Evolutionary conservation across 2,797 vertebrate genomes (phyloP), one percentile per base, ranked within the genome.

Genomic region (Acrocephalus scirpaceus): DNA sequence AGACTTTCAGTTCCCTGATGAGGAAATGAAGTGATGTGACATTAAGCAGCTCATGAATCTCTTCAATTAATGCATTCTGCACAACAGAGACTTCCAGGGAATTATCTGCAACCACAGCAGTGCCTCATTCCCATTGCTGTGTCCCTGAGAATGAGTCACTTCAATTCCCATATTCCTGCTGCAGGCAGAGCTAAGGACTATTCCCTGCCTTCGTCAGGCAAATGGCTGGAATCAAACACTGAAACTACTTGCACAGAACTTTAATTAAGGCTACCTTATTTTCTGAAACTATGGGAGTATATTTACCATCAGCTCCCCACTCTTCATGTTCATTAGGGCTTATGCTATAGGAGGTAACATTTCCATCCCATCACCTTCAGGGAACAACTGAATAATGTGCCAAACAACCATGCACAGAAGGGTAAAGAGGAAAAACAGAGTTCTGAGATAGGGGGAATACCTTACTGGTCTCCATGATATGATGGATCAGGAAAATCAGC

Each of bases 101-200:
- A 97, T 91, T 94, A 95, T 95, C 80, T 87, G 88, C 93, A 96
- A 82, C 95, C 91, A 79, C 93, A 93, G 94, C 80, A 95, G 57
- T 73, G 67, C 71, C 86, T 96, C 89, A 50, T 86, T 94, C 88
- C 83, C 74, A 77, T 20, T 40, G 38, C 83, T 36, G 3, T 10
- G 42, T 94, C 93, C 86, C 91, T 30, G 45, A 92, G 90, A 87
- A 90, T 95, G 96, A 97, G 67, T 97, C 92, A 92, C 86, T 74
- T 22, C 82, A 86, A 81, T 84, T 90, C 94, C 86, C 94, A 87
- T 13, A 61, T 42, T 96, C 67, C 38, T 73, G 77, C 83, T 92
- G 71, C 71, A 87, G 93, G 86, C 93, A 94, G 62, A 79, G 80
- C 64, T 90, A 30, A 79, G 56, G 73, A 93, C 96, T 85, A 53